Evolutionary conservation across 2,113 vertebrate species (phyloP).

Genomic region (Alligator mississippiensis): DNA sequence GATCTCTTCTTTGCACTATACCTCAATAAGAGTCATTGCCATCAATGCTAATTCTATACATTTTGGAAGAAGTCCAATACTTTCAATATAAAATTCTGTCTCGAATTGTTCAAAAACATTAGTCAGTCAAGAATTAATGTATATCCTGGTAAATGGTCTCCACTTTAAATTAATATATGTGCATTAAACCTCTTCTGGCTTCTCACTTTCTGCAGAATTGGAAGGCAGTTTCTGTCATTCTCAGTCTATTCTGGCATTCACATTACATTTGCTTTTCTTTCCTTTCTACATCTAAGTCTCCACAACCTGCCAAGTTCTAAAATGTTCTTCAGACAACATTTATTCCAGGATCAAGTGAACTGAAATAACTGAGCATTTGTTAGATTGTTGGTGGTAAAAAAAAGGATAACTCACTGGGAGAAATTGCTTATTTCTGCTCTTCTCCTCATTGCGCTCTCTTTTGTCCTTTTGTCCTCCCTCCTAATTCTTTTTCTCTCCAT

Average conservation of each 20-base stretch:
- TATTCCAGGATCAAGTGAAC: background rate
- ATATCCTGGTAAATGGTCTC: background rate
- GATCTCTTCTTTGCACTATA: rapidly evolving
- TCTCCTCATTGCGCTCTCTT: background rate
- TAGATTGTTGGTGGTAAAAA: background rate
- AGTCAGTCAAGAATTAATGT: background rate
- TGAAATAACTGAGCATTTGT: background rate
- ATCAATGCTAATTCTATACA: background rate
- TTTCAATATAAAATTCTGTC: background rate
- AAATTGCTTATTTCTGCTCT: background rate
- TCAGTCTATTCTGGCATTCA: background rate
- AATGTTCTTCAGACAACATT: background rate
- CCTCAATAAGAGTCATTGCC: background rate
- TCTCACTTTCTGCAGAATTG: background rate
- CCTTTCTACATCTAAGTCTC: background rate
- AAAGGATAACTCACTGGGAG: background rate
- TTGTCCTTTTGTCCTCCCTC: background rate
- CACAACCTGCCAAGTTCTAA: background rate
- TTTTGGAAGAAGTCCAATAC: background rate
- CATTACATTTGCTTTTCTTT: background rate
- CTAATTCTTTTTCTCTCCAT: background rate
- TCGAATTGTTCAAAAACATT: background rate
- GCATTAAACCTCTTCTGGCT: background rate
- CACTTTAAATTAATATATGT: background rate
- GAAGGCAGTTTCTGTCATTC: background rate